Percentiles rank a stretch among this genome's conserved stretches.
phyloP scores from a whole-genome alignment of 2,888 invertebrate genomes.

The Lithophane ornitopus region DNA sequence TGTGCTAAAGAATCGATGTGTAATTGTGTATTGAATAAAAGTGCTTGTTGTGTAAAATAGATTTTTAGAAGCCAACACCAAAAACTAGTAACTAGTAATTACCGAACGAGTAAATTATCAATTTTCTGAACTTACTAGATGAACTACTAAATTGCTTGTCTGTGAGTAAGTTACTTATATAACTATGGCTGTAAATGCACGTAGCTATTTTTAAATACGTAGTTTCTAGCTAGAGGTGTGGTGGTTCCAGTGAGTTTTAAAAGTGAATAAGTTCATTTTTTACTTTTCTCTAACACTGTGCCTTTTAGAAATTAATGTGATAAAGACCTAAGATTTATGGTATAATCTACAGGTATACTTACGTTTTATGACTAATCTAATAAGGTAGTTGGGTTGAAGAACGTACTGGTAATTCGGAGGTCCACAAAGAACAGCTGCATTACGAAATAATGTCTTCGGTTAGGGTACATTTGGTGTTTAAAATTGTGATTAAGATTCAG shows the following conservation, averaged over 20 bases:
- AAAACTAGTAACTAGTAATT: background rate
- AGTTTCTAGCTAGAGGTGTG: slow-evolving; percentile 1
- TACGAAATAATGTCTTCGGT: background rate
- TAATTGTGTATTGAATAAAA: slow-evolving; percentile 3
- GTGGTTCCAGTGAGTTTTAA: background rate
- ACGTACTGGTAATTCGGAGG: slow-evolving; percentile 20
- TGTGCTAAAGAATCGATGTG: slow-evolving; percentile 80
- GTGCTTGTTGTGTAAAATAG: background rate
- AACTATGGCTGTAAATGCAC: background rate
- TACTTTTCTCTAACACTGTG: slow-evolving; percentile 8
- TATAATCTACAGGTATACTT: slow-evolving; percentile 18
- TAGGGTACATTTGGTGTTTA: background rate
- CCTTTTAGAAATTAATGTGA: slow-evolving; percentile 9
- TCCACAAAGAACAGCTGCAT: slow-evolving; percentile 1
- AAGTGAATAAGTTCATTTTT: slow-evolving; percentile 7
- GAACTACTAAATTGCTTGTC: background rate
- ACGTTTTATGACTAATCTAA: slow-evolving; percentile 26
- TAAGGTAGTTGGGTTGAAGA: slow-evolving; percentile 19
- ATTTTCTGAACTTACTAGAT: background rate
- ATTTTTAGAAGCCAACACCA: background rate
- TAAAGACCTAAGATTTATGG: slow-evolving; percentile 25
- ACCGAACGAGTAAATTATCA: background rate
- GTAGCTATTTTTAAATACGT: background rate
- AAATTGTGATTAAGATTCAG: slow-evolving; percentile 14
- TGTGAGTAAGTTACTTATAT: background rate